Conservation (phyloP, 2,113 vertebrate species). For the Anthoscopus minutus region DNA sequence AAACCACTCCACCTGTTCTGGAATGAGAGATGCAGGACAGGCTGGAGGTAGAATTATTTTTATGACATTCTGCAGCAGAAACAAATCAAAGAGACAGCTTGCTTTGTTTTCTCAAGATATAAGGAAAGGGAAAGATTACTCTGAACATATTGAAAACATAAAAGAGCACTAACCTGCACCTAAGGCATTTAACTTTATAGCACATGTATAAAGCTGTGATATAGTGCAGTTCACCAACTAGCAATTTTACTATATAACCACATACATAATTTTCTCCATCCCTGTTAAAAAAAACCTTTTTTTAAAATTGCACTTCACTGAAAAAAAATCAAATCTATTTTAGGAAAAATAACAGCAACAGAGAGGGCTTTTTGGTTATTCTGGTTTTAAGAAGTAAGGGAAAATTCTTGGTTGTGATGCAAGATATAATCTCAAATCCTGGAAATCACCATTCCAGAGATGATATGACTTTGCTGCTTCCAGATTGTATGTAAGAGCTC, state of each 20-base stretch:
- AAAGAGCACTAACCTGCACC: neutral
- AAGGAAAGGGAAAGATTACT: neutral
- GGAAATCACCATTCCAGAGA: neutral
- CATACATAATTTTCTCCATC: neutral
- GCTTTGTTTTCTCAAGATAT: neutral
- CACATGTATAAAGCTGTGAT: neutral
- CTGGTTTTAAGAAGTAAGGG: neutral
- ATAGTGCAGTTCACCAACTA: neutral
- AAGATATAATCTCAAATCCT: neutral
- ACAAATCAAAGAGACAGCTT: neutral
- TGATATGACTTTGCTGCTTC: neutral
- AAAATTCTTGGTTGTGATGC: neutral
- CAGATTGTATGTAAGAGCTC: neutral
- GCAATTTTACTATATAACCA: neutral
- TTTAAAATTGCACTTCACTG: neutral
- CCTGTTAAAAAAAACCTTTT: neutral
- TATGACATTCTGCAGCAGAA: neutral
- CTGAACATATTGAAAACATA: neutral
- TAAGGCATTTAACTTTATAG: neutral
- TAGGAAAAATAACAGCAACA: neutral
- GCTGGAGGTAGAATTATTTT: neutral
- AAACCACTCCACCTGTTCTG: neutral
- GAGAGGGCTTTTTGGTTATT: neutral
- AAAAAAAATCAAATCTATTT: neutral
- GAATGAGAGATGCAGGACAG: neutral